Base-by-base conservation (phyloP, 2,888 invertebrate species). In the Steromphala cineraria region DNA sequence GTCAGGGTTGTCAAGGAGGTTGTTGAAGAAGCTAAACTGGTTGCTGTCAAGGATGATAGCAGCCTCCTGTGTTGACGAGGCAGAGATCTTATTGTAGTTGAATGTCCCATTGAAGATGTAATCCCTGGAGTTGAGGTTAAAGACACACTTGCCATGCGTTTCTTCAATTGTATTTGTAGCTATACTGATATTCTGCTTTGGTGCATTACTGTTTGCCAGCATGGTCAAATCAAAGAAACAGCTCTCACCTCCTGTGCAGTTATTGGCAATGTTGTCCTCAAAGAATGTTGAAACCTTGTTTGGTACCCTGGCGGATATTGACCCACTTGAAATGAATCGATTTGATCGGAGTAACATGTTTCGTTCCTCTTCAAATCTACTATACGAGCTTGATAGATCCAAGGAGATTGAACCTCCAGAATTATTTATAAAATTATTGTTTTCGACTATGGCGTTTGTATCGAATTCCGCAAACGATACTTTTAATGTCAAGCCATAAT, bases 1-100 rank as follows among this genome's bases (percentile, higher is more conserved):
- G 8, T 5, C 15, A 3, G 86, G 83, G 56, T 84, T 83, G 28
- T 86, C 84, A 67, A 84, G 82, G 2, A 82, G 82, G 80, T 85
- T 85, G 19, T 83, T n/a, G 13, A 67, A 75, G 3, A 85, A 17
- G 40, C 82, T 83, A 46, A 82, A 76, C 13, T 75, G 36, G n/a
- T 28, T 53, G 2, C 83, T 67, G 52, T 81, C 76, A 0, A 81
- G 24, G 0, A 76, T 13, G 3, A 83, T 53, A 28, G 80, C 79
- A n/a, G 53, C 55, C n/a, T 80, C 75, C 2, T 15, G 71, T 5
- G 79, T 56, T 7, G 55, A 21, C 24, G 76, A 83, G 8, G 53
- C 40, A 0, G 77, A 28, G 10, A 85, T 31, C 28, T 81, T 80
- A 36, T 85, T 85, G 74, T 75, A 84, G 10, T 67, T 28, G 36